A percentile compares a stretch with the other conserved stretches of the same genome.
phyloP scores from a whole-genome alignment of 1,140 invertebrate genomes.

The Gerris buenoi region DNA sequence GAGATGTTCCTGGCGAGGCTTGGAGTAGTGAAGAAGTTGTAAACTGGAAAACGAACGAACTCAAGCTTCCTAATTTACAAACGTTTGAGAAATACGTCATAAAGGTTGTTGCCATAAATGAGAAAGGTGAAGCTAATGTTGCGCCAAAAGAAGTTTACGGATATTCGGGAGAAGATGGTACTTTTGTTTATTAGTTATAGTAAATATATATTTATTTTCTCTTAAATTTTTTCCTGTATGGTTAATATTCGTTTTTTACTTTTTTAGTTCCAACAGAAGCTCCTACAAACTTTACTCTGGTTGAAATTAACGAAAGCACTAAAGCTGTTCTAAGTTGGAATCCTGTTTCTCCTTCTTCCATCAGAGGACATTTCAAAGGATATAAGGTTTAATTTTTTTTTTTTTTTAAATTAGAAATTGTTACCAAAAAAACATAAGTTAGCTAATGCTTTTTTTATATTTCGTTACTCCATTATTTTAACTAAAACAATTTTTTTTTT shows the following conservation, averaged over 20 bases:
- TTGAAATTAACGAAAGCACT: conserved; percentile 53
- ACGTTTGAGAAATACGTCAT: conserved; percentile 83
- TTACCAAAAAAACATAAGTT: no score
- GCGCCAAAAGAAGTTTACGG: conserved; percentile 67
- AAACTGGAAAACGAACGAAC: conserved; percentile 54
- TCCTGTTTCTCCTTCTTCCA: conserved; percentile 53
- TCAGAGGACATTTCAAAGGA: conserved; percentile 82
- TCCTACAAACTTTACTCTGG: conserved; percentile 68
- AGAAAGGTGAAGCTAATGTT: conserved; percentile 71
- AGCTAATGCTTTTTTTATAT: no score
- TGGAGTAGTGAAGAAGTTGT: conserved; percentile 58
- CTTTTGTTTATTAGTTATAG: conserved; percentile 10
- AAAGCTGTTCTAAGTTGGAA: conserved; percentile 71
- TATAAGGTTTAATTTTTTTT: conserved; percentile 48
- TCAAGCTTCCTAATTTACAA: conserved; percentile 63
- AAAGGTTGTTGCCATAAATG: conserved; percentile 84
- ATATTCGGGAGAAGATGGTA: conserved; percentile 85
- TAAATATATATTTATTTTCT: neutral
- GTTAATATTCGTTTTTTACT: no score
- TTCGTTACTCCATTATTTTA: no score
- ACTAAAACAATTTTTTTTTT: no score
- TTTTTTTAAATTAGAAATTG: no score
- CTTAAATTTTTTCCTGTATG: no score
- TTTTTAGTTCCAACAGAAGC: conserved; percentile 56
- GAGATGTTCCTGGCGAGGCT: conserved; percentile 53